A percentile compares a stretch with the other conserved stretches of the same genome.
Conservation (phyloP, 2,797 vertebrate species). For the Sus cebifrons region DNA sequence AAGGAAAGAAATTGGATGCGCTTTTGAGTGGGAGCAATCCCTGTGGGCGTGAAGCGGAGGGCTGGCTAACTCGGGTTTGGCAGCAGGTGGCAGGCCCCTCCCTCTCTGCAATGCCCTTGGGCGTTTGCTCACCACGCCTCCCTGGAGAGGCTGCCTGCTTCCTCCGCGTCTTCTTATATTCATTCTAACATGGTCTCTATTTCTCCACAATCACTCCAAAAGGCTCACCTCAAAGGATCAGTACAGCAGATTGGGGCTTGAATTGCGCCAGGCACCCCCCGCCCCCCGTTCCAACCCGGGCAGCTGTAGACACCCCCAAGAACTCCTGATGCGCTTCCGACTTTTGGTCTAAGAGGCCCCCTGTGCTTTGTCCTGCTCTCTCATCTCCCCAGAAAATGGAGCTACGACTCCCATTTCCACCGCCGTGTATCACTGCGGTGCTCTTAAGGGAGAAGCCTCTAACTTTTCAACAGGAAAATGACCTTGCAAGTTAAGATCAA, state of each 20-base stretch:
- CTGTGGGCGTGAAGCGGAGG: not conserved
- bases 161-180: not conserved
- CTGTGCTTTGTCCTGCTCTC: not conserved
- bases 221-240: not conserved
- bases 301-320: not conserved
- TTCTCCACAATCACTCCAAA: not conserved
- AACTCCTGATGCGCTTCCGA: not conserved
- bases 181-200: not conserved
- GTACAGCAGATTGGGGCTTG: too few relatives aligned
- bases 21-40: not conserved
- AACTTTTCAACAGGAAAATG: not conserved
- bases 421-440: fast-evolving
- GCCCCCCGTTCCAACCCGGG: not conserved
- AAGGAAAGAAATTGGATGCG: not conserved
- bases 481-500: not conserved
- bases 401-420: fast-evolving
- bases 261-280: not conserved
- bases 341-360: too few relatives aligned
- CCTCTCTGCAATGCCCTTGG: not conserved
- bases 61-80: not conserved
- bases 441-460: too few relatives aligned
- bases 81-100: not conserved
- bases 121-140: not conserved
- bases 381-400: not conserved
- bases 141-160: not conserved